Conservation (phyloP, 2,888 invertebrate genomes). For the Pardosa pseudoannulata region DNA sequence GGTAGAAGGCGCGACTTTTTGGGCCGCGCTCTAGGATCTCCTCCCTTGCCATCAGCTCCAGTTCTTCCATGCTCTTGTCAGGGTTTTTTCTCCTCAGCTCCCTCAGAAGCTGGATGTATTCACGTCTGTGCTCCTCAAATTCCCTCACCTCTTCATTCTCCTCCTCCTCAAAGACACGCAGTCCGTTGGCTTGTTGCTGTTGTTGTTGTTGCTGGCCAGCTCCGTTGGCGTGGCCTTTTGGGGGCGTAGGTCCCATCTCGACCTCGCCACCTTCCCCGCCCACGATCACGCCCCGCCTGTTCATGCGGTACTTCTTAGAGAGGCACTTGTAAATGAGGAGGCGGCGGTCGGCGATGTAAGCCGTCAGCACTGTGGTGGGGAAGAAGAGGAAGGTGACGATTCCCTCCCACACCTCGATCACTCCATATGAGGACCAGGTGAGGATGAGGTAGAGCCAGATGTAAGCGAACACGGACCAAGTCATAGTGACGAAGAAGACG, state of each 20-base stretch:
- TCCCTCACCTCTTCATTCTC: slow-evolving; percentile 81
- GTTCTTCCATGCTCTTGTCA: slow-evolving; percentile 90
- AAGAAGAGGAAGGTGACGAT: slow-evolving; percentile 96
- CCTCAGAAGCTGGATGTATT: slow-evolving; percentile 93
- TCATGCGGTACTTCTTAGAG: slow-evolving; percentile 92
- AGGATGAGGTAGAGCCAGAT: slow-evolving; percentile 98
- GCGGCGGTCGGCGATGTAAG: slow-evolving; percentile 95
- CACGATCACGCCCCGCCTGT: slow-evolving; percentile 92
- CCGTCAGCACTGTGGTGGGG: slow-evolving; percentile 95
- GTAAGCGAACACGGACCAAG: slow-evolving; percentile 98
- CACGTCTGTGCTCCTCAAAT: slow-evolving; percentile 93
- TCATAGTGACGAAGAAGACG: slow-evolving; percentile 98
- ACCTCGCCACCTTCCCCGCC: slow-evolving; percentile 85
- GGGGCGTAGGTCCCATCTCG: slow-evolving; percentile 81
- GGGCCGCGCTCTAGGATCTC: slow-evolving; percentile 93
- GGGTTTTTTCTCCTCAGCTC: slow-evolving; percentile 95
- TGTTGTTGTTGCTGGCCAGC: no score
- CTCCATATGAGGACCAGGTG: slow-evolving; percentile 89
- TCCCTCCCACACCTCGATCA: slow-evolving; percentile 98
- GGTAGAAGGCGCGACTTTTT: slow-evolving; percentile 95
- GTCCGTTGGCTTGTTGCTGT: slow-evolving; percentile 79
- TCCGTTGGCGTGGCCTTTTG: slow-evolving; percentile 65
- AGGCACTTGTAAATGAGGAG: slow-evolving; percentile 90
- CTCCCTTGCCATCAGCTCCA: slow-evolving; percentile 94
- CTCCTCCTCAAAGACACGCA: slow-evolving; percentile 78